phyloP scores from a whole-genome alignment of 2,797 vertebrate species.

The Alcedo quadribrachys region DNA sequence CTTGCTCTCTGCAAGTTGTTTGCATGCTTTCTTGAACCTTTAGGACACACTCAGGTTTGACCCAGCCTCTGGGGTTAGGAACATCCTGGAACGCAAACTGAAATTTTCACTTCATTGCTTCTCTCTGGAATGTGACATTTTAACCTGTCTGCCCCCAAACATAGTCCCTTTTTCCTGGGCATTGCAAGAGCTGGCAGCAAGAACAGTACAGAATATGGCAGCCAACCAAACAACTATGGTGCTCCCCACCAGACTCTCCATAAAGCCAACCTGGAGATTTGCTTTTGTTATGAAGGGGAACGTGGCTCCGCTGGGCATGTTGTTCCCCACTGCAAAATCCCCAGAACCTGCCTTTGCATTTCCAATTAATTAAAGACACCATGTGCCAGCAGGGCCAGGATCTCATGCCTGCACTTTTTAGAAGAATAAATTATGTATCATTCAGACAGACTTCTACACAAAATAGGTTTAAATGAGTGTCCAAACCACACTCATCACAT shows the following conservation, averaged over 20 bases:
- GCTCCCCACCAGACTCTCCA: background rate
- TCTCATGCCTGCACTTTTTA: background rate
- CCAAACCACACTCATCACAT: background rate
- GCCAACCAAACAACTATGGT: background rate
- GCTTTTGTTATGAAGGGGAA: background rate
- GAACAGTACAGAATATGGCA: fast-evolving
- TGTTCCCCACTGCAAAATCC: background rate
- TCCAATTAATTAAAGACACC: background rate
- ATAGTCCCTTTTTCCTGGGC: background rate
- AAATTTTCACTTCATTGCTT: background rate
- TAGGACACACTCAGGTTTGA: background rate
- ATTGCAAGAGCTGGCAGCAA: background rate
- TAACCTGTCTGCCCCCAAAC: background rate
- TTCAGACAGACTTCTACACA: background rate
- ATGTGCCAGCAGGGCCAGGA: background rate
- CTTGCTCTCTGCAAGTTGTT: background rate
- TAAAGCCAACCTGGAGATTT: background rate
- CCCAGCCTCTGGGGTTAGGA: background rate
- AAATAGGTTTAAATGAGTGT: background rate
- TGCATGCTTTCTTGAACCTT: background rate
- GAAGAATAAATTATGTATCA: background rate
- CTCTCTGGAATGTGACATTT: background rate
- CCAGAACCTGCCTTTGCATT: background rate
- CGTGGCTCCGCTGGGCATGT: background rate
- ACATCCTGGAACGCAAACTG: background rate